These are phyloP conservation scores for Drosophila murphyi DNA, from an alignment of 1,140 invertebrate species.

Conservation along the genomic window DNA sequence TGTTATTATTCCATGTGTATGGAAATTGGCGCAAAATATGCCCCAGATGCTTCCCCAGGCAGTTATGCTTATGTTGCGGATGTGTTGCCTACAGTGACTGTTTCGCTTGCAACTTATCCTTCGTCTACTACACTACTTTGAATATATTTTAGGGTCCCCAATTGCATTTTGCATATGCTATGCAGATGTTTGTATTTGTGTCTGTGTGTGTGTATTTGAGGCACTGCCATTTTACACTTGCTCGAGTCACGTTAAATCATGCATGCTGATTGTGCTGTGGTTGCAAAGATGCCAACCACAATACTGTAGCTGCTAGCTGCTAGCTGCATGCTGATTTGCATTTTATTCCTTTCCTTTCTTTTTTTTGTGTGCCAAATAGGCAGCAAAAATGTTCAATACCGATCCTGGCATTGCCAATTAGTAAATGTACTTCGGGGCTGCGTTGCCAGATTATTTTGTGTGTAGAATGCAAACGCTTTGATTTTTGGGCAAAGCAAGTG, in stretches of 20 bases:
- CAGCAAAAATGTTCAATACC: slow-evolving; percentile 2
- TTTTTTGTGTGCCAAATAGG: slow-evolving; percentile 12
- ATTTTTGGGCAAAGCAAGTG: slow-evolving; percentile 66
- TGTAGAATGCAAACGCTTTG: slow-evolving; percentile 48
- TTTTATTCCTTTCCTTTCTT: background rate
- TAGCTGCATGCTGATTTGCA: slow-evolving; percentile 36
- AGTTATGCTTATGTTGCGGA: slow-evolving; percentile 59
- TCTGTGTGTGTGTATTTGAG: slow-evolving; percentile 6
- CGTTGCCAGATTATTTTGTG: slow-evolving; percentile 16
- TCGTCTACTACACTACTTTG: slow-evolving; percentile 9
- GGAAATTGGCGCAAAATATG: slow-evolving; percentile 81
- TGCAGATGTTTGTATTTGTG: slow-evolving; percentile 12
- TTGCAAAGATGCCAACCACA: slow-evolving; percentile 50
- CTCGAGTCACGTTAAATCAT: slow-evolving; percentile 71
- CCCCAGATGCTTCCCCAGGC: slow-evolving; percentile 58
- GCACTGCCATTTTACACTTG: slow-evolving; percentile 54
- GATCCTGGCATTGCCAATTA: slow-evolving; percentile 22
- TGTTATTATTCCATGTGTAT: slow-evolving; percentile 54
- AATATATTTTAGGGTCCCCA: slow-evolving; percentile 36
- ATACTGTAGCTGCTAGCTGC: slow-evolving; percentile 31
- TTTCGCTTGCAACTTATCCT: slow-evolving; percentile 31
- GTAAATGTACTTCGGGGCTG: slow-evolving; percentile 19
- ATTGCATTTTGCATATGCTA: slow-evolving; percentile 46
- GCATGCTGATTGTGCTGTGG: slow-evolving; percentile 80
- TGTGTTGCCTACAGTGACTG: slow-evolving; percentile 2